Conservation (phyloP, 2,113 vertebrate genomes). For the Psettodes erumei region DNA sequence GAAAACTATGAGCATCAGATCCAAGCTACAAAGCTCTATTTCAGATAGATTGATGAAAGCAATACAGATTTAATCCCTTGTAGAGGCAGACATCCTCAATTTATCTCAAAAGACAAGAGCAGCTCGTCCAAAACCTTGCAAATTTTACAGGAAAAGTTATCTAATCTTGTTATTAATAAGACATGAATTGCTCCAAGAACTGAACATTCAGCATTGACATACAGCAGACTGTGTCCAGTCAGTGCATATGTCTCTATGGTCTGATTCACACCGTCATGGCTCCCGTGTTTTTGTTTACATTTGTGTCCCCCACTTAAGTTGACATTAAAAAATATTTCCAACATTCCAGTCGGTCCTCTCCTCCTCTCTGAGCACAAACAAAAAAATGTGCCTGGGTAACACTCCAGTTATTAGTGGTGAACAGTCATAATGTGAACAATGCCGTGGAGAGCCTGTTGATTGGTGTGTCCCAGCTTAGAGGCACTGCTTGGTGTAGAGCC, state of each 20-base stretch:
- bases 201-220: conserved; percentile 17
- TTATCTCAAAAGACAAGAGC: conserved; percentile 26
- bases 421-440: conserved; percentile 27
- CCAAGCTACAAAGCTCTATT: conserved; percentile 21
- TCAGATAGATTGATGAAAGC: not conserved
- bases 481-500: not conserved
- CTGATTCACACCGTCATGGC: conserved; percentile 1
- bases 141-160: conserved; percentile 28
- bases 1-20: not conserved
- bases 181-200: conserved; percentile 20
- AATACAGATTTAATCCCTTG: conserved; percentile 20
- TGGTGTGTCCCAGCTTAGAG: conserved; percentile 28
- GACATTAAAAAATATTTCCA: conserved; percentile 19
- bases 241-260: conserved; percentile 19
- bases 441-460: conserved; percentile 19
- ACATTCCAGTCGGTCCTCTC: conserved; percentile 41
- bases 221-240: conserved; percentile 1
- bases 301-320: conserved; percentile 11
- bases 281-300: conserved; percentile 52
- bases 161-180: conserved; percentile 48
- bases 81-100: conserved; percentile 24
- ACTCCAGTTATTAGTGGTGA: conserved; percentile 28
- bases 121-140: conserved; percentile 37
- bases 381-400: conserved; percentile 12
- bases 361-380: conserved; percentile 18